phyloP scores from a whole-genome alignment of 2,113 vertebrate species.

The Odobenus rosmarus region DNA sequence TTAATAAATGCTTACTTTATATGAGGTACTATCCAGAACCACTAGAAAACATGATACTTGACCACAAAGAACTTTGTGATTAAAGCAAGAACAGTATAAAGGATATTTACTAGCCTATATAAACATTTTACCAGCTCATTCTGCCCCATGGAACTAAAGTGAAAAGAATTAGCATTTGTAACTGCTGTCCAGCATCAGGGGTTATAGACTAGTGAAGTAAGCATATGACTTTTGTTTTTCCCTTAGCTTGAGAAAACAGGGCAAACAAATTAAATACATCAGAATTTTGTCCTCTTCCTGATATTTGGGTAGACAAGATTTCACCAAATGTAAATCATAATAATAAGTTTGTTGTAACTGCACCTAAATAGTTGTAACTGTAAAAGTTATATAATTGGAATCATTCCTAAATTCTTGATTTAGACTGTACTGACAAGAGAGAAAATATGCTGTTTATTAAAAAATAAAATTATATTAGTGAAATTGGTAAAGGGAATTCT shows the following conservation, averaged over 20 bases:
- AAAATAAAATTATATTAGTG: neutral
- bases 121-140: conserved; percentile 30
- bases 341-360: neutral
- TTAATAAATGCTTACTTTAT: conserved; percentile 40
- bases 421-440: neutral
- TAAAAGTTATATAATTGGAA: neutral
- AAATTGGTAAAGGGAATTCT: neutral
- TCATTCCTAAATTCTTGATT: neutral
- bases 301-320: neutral
- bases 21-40: neutral
- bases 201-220: neutral
- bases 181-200: neutral
- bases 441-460: neutral
- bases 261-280: neutral
- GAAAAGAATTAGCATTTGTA: neutral
- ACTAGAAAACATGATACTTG: neutral
- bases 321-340: neutral
- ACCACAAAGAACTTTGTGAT: neutral
- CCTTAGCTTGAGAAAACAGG: neutral
- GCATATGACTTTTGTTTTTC: neutral
- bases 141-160: neutral
- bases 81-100: neutral
- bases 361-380: neutral
- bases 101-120: neutral
- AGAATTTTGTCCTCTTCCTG: neutral